Percentiles rank a stretch among this genome's conserved stretches.
These are phyloP conservation scores for Junonia oenone DNA, from an alignment of 2,888 invertebrate species.

Conservation along the genomic window DNA sequence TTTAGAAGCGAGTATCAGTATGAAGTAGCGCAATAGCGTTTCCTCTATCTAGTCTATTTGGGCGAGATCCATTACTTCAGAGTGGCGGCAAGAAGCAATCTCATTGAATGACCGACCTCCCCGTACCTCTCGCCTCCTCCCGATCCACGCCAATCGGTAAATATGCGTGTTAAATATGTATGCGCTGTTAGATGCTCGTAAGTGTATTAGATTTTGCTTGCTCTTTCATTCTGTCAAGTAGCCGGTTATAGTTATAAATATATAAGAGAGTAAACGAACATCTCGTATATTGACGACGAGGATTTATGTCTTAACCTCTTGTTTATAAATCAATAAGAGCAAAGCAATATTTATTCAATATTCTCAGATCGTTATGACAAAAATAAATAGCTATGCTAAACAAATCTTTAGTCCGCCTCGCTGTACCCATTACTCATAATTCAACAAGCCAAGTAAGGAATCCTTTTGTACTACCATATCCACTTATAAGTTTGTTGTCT, in stretches of 20 bases:
- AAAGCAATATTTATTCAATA: neutral
- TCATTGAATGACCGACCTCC: constrained; percentile 79
- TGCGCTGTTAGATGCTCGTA: constrained; percentile 73
- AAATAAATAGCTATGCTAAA: neutral
- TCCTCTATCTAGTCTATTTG: constrained; percentile 77
- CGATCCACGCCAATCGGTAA: constrained; percentile 77
- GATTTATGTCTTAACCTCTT: neutral
- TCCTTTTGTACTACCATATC: constrained; percentile 9
- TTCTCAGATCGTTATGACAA: neutral
- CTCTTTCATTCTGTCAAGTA: constrained; percentile 71
- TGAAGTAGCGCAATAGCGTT: constrained; percentile 63
- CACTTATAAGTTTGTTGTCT: constrained; percentile 47
- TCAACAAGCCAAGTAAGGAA: neutral
- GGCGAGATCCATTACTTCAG: constrained; percentile 78
- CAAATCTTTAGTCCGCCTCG: neutral
- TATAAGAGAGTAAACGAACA: neutral
- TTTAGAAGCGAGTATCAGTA: constrained; percentile 31
- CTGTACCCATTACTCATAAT: neutral
- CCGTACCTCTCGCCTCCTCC: constrained; percentile 45
- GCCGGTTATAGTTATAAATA: constrained; percentile 15
- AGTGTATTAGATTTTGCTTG: constrained; percentile 78
- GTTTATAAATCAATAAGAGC: neutral
- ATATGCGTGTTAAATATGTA: constrained; percentile 80
- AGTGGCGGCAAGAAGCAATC: constrained; percentile 80
- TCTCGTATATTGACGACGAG: neutral